phyloP scores from a whole-genome alignment of 2,113 vertebrate genomes.

The Cyphomyrus discorhynchus region DNA sequence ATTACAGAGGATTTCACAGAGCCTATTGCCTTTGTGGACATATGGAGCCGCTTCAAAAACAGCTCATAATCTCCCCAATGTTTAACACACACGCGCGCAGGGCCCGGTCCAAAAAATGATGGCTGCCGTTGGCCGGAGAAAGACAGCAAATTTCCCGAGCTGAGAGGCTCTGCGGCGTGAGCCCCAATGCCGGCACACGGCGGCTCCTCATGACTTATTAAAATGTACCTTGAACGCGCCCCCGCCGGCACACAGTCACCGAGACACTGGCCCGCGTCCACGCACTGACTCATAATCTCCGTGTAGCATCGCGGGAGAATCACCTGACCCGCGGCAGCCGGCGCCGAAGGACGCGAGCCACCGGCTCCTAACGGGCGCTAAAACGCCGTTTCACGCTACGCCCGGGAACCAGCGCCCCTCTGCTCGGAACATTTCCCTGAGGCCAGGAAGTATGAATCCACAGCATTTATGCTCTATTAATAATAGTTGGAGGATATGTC shows the following conservation, averaged over 20 bases:
- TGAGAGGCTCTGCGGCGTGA: background rate
- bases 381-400: background rate
- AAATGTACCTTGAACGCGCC: background rate
- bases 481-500: background rate
- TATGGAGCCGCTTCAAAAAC: conserved; percentile 6
- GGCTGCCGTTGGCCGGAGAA: background rate
- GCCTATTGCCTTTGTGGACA: conserved; percentile 9
- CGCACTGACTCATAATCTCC: conserved; percentile 15
- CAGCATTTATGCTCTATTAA: background rate
- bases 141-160: background rate
- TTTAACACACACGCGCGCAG: background rate
- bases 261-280: conserved; percentile 2
- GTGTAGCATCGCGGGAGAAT: background rate
- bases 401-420: background rate
- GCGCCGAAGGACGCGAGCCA: background rate
- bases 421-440: background rate
- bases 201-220: conserved; percentile 7
- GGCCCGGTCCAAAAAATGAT: background rate
- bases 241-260: background rate
- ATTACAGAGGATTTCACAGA: conserved; percentile 9
- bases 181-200: background rate
- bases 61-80: conserved; percentile 3
- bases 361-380: background rate
- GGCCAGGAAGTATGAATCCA: background rate
- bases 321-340: background rate